Evolutionary conservation across 2,797 vertebrate genomes (phyloP), one percentile per base, ranked within the genome.

Genomic region (Aselliscus stoliczkanus): DNA sequence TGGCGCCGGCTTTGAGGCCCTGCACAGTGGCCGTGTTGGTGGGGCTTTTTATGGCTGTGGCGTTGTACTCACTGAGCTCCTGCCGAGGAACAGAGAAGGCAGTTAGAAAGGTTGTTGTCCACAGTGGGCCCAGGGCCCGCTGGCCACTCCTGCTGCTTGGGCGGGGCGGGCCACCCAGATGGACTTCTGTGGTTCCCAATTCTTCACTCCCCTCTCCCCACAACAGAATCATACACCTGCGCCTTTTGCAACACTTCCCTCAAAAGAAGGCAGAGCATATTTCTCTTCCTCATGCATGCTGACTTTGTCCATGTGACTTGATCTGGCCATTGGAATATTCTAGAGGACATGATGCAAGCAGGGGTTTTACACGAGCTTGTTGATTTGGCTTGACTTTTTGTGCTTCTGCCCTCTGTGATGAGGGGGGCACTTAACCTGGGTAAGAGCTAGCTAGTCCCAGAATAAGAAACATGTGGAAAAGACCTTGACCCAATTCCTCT

Each of bases 21-120:
- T 98, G 98, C 96, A 99, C 98, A 1, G 99, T 98, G 25, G 98
- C 99, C 0, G 99, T 99, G 98, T 99, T 99, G 83, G 99, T 99
- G 97, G 99, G 99, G 98, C 99, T 99, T 97, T 99, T 99, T 25
- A 99, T 98, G 7, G 99, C 98, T n/a, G 99, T 99, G 0, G 99
- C 99, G 96, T 99, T 99, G 97, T 98, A 97, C 96, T 99, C 99
- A 0, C 99, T 99, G 97, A 99, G 98, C 94, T 99, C 99, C 99
- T 99, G 98, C 50, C 96, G 15, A 88, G 96, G 87, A 96, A 98
- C 2, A 97, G 72, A 94, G 67, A 94, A 29, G 2, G 5, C 0
- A 8, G 39, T 97, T 92, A 96, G 90, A 39, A 60, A 93, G 67
- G 67, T 31, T 0, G 5, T 8, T 20, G 60, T n/a, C 75, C 50